Conservation (phyloP, 53 echinoderm and acorn worm species). For the Holothuria leucospilota region DNA sequence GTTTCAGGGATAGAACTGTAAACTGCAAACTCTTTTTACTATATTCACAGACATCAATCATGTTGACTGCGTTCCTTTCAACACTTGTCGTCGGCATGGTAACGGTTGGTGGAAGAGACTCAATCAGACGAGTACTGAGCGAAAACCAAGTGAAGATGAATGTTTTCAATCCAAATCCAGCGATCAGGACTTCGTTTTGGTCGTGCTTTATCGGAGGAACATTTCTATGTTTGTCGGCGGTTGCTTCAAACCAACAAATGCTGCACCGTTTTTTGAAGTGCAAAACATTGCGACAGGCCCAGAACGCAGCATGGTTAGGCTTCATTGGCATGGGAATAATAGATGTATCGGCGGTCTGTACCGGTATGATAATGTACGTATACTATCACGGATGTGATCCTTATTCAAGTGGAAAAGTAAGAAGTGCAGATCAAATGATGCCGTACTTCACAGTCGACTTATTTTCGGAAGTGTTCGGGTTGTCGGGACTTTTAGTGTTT, state of each 20-base stretch:
- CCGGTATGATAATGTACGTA: conserved; percentile 35
- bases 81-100: conserved; percentile 24
- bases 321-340: conserved; percentile 22
- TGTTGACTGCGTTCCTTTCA: conserved; percentile 27
- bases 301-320: conserved; percentile 39
- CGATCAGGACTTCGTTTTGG: conserved; percentile 34
- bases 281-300: conserved; percentile 27
- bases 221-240: not conserved
- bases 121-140: not conserved
- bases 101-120: conserved; percentile 5
- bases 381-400: conserved; percentile 37
- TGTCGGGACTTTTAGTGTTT: conserved; percentile 34
- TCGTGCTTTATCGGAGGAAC: conserved; percentile 44
- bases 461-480: conserved; percentile 24
- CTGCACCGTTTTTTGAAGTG: conserved; percentile 42
- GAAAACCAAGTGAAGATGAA: not conserved
- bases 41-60: conserved; percentile 26
- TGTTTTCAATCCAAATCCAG: conserved; percentile 25
- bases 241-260: conserved; percentile 46
- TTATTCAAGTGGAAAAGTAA: conserved; percentile 32
- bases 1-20: too few species aligned
- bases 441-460: conserved; percentile 42
- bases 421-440: conserved; percentile 26
- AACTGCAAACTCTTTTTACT: too few species aligned
- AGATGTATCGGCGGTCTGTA: conserved; percentile 16